Evolutionary conservation across 2,888 invertebrate species (phyloP), one percentile per base, ranked within the genome.

Genomic region (Papilio demoleus): DNA sequence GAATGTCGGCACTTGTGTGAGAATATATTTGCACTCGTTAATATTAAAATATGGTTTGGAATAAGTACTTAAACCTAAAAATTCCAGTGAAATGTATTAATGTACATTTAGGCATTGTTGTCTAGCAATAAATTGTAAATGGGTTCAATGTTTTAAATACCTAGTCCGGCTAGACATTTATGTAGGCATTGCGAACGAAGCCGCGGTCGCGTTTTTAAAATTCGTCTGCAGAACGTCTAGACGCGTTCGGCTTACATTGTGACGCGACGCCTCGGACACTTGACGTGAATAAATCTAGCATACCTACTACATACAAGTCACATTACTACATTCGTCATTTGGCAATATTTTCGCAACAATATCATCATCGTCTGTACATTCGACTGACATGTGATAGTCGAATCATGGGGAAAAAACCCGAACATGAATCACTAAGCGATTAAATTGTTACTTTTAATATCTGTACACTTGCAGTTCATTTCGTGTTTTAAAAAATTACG

Each of bases 221-320:
- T 85, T 87, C 83, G 90, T 91, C 90, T 90, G 87, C 82, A 80
- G 79, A 75, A 79, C 79, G 91, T 90, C 90, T 90, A 90, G 90
- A 90, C 89, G 80, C 77, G 78, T 75, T 78, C 78, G 80, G 84
- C 79, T 85, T 83, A 81, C 81, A 82, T 77, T 80, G 82, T 82
- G 84, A 82, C 84, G 81, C 80, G 79, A 78, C 77, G 83, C 79
- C 78, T 75, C 80, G 79, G 82, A 81, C 78, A 83, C 79, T 79
- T 80, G 70, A 71, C 70, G 67, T 50, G 58, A 47, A 65, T 68
- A 65, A 62, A 68, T 70, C 68, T 40, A 68, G 62, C 63, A 60
- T 50, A 68, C 53, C 31, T 50, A 50, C 27, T 27, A 50, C 31
- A 56, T 56, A 31, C 58, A 58, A 53, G 63, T 71, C 70, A 65